Conservation (phyloP, 64 coral and sea anemone genomes). For the Stylophora pistillata region DNA sequence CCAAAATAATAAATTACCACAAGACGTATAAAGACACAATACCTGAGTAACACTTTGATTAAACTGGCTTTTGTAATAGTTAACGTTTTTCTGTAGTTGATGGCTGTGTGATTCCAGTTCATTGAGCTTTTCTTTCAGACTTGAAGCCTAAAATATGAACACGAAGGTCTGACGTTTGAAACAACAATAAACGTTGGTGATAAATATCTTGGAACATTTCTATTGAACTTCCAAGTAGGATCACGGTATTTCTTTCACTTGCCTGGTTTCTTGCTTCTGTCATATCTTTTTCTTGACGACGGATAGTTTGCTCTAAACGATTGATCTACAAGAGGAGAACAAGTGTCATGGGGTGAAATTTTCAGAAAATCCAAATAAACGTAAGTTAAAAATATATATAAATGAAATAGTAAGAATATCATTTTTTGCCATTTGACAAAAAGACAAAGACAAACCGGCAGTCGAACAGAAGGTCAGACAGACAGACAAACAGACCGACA, state of each 20-base stretch:
- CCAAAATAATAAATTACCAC: neutral
- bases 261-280: conserved; percentile 81
- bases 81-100: conserved; percentile 75
- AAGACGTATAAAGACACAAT: neutral
- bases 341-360: neutral
- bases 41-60: conserved; percentile 88
- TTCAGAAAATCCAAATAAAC: neutral
- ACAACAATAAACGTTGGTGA: neutral
- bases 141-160: conserved; percentile 29
- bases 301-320: conserved; percentile 62
- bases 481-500: too few species aligned
- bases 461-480: too few species aligned
- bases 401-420: too few species aligned
- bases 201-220: neutral
- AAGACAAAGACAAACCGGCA: too few species aligned
- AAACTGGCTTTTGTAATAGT: conserved; percentile 85
- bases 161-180: neutral
- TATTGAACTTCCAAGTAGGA: neutral
- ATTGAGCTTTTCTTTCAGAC: conserved; percentile 79
- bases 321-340: conserved; percentile 55
- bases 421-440: too few species aligned
- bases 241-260: neutral
- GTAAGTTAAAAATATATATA: too few species aligned
- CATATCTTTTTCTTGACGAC: conserved; percentile 74
- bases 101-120: conserved; percentile 70